A percentile compares a stretch with the other conserved stretches of the same genome.
These are phyloP conservation scores for Cylloceria caligata DNA, from an alignment of 2,888 invertebrate species.

Conservation along the genomic window DNA sequence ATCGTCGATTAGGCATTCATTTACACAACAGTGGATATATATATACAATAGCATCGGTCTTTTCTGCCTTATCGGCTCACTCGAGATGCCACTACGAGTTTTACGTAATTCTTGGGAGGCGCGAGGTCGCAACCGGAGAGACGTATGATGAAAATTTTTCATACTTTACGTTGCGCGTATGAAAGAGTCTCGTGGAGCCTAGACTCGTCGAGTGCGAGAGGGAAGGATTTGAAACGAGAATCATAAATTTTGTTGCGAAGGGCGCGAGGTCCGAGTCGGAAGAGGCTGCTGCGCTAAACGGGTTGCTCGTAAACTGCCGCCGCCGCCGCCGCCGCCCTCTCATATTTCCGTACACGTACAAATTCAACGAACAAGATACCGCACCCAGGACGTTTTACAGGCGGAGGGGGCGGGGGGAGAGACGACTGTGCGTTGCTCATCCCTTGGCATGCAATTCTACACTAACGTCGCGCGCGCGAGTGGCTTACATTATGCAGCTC, in stretches of 20 bases:
- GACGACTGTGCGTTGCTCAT: conserved; percentile 16
- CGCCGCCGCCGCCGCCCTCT: conserved; percentile 65
- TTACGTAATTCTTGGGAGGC: neutral
- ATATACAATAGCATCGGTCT: neutral
- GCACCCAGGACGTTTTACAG: conserved; percentile 20
- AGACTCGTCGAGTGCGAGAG: conserved; percentile 24
- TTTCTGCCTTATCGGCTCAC: neutral
- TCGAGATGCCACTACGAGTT: neutral
- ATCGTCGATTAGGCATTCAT: too few relatives aligned
- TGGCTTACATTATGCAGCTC: conserved; percentile 76
- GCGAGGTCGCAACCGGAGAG: conserved; percentile 1
- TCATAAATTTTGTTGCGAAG: conserved; percentile 67
- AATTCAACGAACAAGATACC: conserved; percentile 74
- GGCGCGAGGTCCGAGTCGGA: conserved; percentile 61
- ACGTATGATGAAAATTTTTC: conserved; percentile 19
- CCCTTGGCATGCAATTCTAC: conserved; percentile 53
- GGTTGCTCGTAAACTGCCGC: conserved; percentile 68
- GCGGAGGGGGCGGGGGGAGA: neutral
- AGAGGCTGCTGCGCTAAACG: conserved; percentile 65
- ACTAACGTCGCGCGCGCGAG: conserved; percentile 63
- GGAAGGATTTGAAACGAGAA: conserved; percentile 27
- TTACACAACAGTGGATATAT: too few relatives aligned
- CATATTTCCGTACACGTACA: conserved; percentile 73
- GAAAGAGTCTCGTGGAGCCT: conserved; percentile 9
- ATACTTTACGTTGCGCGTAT: conserved; percentile 19